Percentiles rank a stretch among this genome's conserved stretches.
Evolutionary conservation across 1,140 invertebrate species (phyloP).

Genomic region (Zaprionus tsacasi): DNA sequence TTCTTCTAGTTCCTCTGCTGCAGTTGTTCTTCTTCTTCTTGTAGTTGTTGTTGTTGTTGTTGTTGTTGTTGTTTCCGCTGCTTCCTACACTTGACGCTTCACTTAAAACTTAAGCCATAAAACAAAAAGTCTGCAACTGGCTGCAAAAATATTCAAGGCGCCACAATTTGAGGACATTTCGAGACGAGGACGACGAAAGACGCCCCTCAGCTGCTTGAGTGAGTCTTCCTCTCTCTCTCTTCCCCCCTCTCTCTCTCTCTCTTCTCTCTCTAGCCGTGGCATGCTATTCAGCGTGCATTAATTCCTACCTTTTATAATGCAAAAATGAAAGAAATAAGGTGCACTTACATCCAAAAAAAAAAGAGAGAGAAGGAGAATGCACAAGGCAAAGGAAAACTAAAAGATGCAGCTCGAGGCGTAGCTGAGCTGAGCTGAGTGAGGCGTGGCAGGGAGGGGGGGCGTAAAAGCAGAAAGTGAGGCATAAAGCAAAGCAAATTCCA

Average conservation of each 20-base stretch:
- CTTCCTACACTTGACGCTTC: constrained; percentile 25
- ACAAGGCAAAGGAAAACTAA: constrained; percentile 22
- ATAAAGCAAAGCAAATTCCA: constrained; percentile 82
- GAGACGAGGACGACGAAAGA: constrained; percentile 25
- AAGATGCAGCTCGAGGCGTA: background rate
- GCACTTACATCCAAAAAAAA: constrained; percentile 30
- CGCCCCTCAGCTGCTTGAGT: constrained; percentile 6
- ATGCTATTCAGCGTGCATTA: constrained; percentile 60
- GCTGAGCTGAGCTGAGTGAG: background rate
- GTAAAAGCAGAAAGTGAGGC: constrained; percentile 30
- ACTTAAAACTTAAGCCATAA: constrained; percentile 71
- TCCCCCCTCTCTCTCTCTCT: background rate
- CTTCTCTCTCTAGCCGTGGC: constrained; percentile 2
- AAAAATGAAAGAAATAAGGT: constrained; percentile 62
- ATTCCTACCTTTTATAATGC: constrained; percentile 82
- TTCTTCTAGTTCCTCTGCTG: constrained; percentile 4
- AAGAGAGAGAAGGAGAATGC: background rate
- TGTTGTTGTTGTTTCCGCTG: constrained; percentile 13
- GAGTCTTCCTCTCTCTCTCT: background rate
- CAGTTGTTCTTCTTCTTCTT: background rate
- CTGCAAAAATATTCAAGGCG: constrained; percentile 39
- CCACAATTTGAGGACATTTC: constrained; percentile 40
- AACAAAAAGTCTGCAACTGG: constrained; percentile 63
- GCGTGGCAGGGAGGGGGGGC: background rate
- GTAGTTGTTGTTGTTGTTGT: background rate